These are phyloP conservation scores for Balaenoptera acutorostrata DNA, from an alignment of 2,113 vertebrate genomes.

Conservation along the genomic window DNA sequence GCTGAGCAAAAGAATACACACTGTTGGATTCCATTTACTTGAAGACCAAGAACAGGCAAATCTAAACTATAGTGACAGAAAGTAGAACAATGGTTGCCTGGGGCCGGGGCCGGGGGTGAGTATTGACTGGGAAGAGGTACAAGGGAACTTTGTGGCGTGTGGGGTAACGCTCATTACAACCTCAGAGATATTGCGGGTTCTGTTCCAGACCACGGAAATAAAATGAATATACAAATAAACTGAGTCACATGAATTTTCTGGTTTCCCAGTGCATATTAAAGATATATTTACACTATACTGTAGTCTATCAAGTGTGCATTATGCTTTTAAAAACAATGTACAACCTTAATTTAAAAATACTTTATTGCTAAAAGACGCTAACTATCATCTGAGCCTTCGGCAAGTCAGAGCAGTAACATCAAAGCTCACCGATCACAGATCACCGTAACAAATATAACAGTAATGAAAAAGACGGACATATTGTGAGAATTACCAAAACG, in stretches of 20 bases:
- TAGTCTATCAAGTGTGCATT: not conserved
- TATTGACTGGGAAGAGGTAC: not conserved
- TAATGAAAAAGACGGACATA: not conserved
- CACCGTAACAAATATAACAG: not conserved
- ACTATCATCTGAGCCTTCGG: not conserved
- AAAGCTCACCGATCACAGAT: not conserved
- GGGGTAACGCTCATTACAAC: not conserved
- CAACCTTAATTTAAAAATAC: not conserved
- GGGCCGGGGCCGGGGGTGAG: accelerated
- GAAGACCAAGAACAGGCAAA: not conserved
- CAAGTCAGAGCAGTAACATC: not conserved
- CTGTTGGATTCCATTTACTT: not conserved
- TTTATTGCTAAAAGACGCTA: not conserved
- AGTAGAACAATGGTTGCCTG: not conserved
- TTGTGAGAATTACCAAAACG: not conserved
- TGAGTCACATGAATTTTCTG: not conserved
- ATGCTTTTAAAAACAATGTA: not conserved
- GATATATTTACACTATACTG: not conserved
- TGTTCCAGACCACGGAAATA: not conserved
- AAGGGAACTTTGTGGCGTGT: not conserved
- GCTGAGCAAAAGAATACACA: not conserved
- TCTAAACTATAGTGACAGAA: not conserved
- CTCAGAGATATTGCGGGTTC: not conserved
- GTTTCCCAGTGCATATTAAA: not conserved
- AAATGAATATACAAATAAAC: not conserved